Evolutionary conservation across 1,140 invertebrate genomes (phyloP).

Genomic region (Hylaeus anthracinus): DNA sequence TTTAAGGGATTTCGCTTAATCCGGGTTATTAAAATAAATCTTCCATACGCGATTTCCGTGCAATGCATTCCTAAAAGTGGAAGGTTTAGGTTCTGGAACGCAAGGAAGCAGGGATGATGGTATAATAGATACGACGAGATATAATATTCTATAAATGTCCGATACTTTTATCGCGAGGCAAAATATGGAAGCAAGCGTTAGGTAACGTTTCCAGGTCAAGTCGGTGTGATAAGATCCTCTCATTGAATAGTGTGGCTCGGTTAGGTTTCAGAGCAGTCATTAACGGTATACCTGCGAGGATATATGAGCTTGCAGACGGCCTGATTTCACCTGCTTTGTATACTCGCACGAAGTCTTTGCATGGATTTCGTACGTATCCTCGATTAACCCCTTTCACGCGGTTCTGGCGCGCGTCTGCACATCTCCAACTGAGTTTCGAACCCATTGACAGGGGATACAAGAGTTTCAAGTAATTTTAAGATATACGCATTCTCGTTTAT

Average conservation of each 20-base stretch:
- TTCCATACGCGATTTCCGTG: background rate
- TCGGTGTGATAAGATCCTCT: conserved; percentile 53
- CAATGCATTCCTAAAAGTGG: too few relatives aligned
- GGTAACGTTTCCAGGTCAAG: conserved; percentile 53
- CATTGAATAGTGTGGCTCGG: conserved; percentile 38
- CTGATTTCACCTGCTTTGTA: conserved; percentile 28
- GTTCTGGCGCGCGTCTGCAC: background rate
- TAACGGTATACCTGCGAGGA: conserved; percentile 49
- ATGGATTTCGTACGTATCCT: conserved; percentile 33
- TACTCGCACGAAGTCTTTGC: conserved; percentile 21
- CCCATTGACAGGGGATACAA: conserved; percentile 6
- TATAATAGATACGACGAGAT: background rate
- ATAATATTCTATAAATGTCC: conserved; percentile 29
- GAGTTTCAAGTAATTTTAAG: too few relatives aligned
- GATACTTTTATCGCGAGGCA: conserved; percentile 46
- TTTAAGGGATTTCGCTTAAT: background rate
- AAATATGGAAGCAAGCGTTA: conserved; percentile 6
- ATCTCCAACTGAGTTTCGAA: conserved; percentile 18
- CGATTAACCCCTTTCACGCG: conserved; percentile 24
- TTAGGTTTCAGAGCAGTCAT: conserved; percentile 48
- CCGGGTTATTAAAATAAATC: background rate
- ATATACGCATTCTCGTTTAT: too few relatives aligned
- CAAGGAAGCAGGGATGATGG: background rate
- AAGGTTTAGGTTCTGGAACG: too few relatives aligned
- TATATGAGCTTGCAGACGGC: conserved; percentile 31